A percentile compares a stretch with the other conserved stretches of the same genome.
Conservation (phyloP, 2,888 invertebrate species). For the Himalopsyche kuldschensis region DNA sequence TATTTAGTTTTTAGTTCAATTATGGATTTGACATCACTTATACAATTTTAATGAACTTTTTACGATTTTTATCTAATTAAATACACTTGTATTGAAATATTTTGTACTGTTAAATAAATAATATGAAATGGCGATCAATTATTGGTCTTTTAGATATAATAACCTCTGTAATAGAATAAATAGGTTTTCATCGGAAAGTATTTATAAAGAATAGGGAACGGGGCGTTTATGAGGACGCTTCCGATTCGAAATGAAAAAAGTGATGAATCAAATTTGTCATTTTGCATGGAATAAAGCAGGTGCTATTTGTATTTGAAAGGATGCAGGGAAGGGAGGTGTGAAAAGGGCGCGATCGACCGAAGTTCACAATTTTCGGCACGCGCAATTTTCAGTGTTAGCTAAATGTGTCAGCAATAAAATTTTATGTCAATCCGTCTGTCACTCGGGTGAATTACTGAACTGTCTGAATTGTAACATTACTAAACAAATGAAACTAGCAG, state of each 20-base stretch:
- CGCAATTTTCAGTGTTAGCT: conserved; percentile 1
- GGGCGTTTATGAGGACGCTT: background rate
- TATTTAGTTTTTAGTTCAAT: conserved; percentile 33
- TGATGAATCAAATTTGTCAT: conserved; percentile 39
- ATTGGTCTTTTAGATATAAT: conserved; percentile 19
- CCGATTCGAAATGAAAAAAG: conserved; percentile 10
- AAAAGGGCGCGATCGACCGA: background rate
- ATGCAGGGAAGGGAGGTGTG: background rate
- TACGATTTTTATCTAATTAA: conserved; percentile 21
- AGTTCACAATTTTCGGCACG: background rate
- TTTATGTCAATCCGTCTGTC: conserved; percentile 10
- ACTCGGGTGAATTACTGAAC: background rate
- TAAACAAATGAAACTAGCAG: conserved; percentile 12
- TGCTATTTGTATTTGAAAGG: conserved; percentile 33
- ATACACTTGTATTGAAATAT: conserved; percentile 19
- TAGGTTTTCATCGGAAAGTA: conserved; percentile 10
- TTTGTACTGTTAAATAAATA: conserved; percentile 23
- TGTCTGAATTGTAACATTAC: conserved; percentile 1
- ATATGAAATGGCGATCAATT: conserved; percentile 11
- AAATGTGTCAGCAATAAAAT: conserved; percentile 16
- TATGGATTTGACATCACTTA: conserved; percentile 26
- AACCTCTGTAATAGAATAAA: conserved; percentile 20
- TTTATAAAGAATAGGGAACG: conserved; percentile 3
- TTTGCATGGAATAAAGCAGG: conserved; percentile 33
- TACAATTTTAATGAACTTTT: conserved; percentile 27